Evolutionary conservation across 1,140 invertebrate genomes (phyloP), one percentile per base, ranked within the genome.

Genomic region (Mizuhopecten yessoensis): DNA sequence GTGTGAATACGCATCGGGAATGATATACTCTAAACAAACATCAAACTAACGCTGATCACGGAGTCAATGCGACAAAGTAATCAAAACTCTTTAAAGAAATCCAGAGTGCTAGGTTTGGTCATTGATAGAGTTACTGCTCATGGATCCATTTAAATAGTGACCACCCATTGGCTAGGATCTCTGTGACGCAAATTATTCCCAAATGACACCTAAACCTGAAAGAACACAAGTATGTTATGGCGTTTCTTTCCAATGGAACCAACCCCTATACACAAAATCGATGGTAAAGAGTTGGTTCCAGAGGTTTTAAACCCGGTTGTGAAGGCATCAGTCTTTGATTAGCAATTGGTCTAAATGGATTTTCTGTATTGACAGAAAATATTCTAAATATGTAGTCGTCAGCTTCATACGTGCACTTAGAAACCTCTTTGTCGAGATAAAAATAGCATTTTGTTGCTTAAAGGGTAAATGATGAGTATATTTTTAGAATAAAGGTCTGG

Each of bases 1-100:
- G 45, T 57, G 45, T 57, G 45, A 57, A 57, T 57, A 57, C 45
- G 45, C 45, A 57, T 57, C 45, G 45, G 45, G 45, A 57, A 57
- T 20, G 45, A 57, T 57, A 57, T 57, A 57, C 45, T 57, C 45
- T 11, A 57, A 57, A 57, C 45, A 57, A 57, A 57, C 45, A 57
- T 57, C 45, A 57, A 57, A 57, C 7, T 57, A 57, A 57, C 45
- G 3, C 45, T 57, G 45, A 57, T 57, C 45, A 57, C 45, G 45
- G 45, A 57, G 45, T 57, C 45, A 57, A 57, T 57, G 45, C 45
- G 45, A 57, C 45, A 57, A 23, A 23, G 45, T 57, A 7, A 57
- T 57, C 45, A 20, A 57, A 57, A 57, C 45, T 57, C 45, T 57
- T 57, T 57, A 57, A 15, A 57, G 45, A 57, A 57, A 57, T 57